Evolutionary conservation across 64 coral and sea anemone species (phyloP).

Genomic region (Dendronephthya gigantea): DNA sequence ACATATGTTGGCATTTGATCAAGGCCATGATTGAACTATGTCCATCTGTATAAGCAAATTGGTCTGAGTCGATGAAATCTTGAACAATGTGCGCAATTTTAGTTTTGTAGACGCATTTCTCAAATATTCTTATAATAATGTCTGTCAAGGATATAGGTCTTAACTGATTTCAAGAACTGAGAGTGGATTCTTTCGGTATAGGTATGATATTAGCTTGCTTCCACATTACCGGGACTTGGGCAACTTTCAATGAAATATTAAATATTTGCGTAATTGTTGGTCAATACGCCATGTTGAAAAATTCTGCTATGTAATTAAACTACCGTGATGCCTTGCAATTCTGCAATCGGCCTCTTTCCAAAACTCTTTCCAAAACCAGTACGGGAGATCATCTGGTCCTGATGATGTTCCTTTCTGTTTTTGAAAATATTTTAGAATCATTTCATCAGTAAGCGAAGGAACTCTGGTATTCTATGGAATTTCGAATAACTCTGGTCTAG

Average conservation of each 20-base stretch:
- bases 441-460: background rate
- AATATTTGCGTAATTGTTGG: conserved; percentile 46
- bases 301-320: no score
- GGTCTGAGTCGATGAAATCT: conserved; percentile 13
- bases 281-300: no score
- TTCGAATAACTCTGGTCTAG: background rate
- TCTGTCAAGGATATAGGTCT: no score
- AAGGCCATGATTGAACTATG: conserved; percentile 17
- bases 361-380: conserved; percentile 26
- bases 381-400: conserved; percentile 31
- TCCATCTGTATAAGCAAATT: conserved; percentile 25
- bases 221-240: conserved; percentile 11
- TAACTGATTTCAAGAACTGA: no score
- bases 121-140: background rate
- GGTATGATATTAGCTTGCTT: background rate
- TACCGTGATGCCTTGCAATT: no score
- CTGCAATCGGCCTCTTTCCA: no score
- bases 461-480: background rate
- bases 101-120: no score
- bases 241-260: conserved; percentile 33
- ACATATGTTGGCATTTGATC: conserved; percentile 21
- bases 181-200: no score
- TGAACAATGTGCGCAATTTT: background rate
- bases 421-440: background rate
- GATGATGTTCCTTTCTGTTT: conserved; percentile 28